Evolutionary conservation across 2,113 vertebrate genomes (phyloP).

Genomic region (Tragulus kanchil): DNA sequence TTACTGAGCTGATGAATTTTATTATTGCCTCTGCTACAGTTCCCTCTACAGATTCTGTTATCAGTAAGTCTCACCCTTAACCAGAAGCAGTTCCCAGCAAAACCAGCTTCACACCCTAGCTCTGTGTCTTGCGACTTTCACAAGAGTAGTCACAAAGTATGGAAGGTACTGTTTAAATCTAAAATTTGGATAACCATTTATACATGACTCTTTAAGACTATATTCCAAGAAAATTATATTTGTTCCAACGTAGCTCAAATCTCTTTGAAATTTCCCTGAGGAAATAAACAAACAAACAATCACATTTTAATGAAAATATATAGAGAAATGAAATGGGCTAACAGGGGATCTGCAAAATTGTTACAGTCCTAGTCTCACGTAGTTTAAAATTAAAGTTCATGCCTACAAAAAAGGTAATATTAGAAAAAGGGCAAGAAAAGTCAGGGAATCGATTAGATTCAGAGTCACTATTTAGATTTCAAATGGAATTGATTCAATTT

Average conservation of each 20-base stretch:
- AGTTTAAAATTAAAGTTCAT: neutral
- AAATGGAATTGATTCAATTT: neutral
- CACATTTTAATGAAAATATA: neutral
- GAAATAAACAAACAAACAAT: neutral
- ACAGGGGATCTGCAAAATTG: neutral
- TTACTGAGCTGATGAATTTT: neutral
- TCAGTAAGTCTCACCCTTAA: neutral
- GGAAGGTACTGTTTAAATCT: neutral
- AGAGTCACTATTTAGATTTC: neutral
- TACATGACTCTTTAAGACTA: neutral
- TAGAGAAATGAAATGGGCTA: neutral
- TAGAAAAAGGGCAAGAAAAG: neutral
- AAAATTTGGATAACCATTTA: neutral
- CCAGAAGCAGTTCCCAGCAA: neutral
- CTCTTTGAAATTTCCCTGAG: neutral
- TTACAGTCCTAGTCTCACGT: neutral
- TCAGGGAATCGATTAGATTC: neutral
- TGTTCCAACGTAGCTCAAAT: neutral
- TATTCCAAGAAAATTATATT: neutral
- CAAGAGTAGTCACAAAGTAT: neutral
- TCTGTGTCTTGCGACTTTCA: neutral
- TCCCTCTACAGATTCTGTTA: neutral
- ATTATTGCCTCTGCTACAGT: neutral
- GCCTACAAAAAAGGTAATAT: neutral
- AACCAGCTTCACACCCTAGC: neutral